phyloP scores from a whole-genome alignment of 2,888 invertebrate genomes.

The Drosophila koepferae region DNA sequence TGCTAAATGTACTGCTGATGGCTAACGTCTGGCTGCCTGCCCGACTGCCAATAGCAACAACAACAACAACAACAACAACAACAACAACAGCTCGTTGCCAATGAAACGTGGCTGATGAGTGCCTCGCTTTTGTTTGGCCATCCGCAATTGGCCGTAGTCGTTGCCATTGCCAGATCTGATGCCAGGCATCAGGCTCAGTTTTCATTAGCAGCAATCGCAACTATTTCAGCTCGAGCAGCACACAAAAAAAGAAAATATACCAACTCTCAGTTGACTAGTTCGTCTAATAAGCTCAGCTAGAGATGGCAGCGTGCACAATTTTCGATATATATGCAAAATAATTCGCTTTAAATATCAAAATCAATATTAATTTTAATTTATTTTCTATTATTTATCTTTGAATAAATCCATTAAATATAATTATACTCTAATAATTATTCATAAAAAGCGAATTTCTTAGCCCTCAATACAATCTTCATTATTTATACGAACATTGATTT shows the following conservation, averaged over 20 bases:
- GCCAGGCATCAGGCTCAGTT: conserved; percentile 44
- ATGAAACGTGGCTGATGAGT: conserved; percentile 76
- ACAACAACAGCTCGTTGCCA: conserved; percentile 63
- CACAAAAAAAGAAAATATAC: conserved; percentile 1
- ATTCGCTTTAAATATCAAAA: background rate
- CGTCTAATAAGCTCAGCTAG: conserved; percentile 28
- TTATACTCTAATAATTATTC: no score
- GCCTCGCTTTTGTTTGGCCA: conserved; percentile 55
- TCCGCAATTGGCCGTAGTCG: conserved; percentile 53
- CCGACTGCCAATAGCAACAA: conserved; percentile 16
- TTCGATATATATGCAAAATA: background rate
- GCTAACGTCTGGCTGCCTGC: conserved; percentile 15
- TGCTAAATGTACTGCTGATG: conserved; percentile 75
- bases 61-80: background rate
- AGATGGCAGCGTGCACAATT: background rate
- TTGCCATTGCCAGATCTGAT: conserved; percentile 18
- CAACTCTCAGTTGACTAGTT: conserved; percentile 23
- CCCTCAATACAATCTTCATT: no score
- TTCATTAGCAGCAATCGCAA: conserved; percentile 64
- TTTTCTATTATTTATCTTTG: no score
- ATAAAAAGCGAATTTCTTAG: no score
- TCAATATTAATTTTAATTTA: no score
- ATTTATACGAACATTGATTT: background rate
- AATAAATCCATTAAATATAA: no score
- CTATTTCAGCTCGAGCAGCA: conserved; percentile 49